phyloP scores from a whole-genome alignment of 2,888 invertebrate genomes.

The Limulus polyphemus region DNA sequence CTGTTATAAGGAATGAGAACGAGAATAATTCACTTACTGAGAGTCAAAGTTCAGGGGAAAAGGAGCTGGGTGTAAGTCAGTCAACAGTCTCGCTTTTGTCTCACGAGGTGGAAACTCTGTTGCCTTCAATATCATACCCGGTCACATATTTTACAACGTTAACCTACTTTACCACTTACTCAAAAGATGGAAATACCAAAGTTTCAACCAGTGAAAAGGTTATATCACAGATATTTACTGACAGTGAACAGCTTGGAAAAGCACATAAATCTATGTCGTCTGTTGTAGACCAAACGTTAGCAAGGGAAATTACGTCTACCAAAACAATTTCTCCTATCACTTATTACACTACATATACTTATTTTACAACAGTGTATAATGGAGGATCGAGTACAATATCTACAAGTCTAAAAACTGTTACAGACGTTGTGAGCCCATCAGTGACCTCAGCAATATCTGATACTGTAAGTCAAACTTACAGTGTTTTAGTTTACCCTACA shows the following conservation, averaged over 20 bases:
- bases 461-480: no score
- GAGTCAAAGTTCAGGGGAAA: no score
- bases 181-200: slow-evolving; percentile 71
- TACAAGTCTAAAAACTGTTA: slow-evolving; percentile 12
- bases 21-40: no score
- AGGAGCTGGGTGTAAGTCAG: no score
- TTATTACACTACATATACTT: slow-evolving; percentile 76
- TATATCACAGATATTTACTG: slow-evolving; percentile 69
- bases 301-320: slow-evolving; percentile 9
- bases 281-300: background rate
- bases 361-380: slow-evolving; percentile 77
- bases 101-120: no score
- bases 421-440: slow-evolving; percentile 5
- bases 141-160: no score
- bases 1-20: no score
- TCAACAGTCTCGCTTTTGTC: no score
- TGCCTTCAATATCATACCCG: no score
- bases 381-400: slow-evolving; percentile 60
- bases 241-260: slow-evolving; percentile 41
- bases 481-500: background rate
- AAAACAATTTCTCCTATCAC: slow-evolving; percentile 38
- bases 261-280: background rate
- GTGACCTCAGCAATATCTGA: no score
- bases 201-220: slow-evolving; percentile 33
- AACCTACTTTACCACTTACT: slow-evolving; percentile 60